phyloP scores from a whole-genome alignment of 2,888 invertebrate genomes.

The Prosapia bicincta region DNA sequence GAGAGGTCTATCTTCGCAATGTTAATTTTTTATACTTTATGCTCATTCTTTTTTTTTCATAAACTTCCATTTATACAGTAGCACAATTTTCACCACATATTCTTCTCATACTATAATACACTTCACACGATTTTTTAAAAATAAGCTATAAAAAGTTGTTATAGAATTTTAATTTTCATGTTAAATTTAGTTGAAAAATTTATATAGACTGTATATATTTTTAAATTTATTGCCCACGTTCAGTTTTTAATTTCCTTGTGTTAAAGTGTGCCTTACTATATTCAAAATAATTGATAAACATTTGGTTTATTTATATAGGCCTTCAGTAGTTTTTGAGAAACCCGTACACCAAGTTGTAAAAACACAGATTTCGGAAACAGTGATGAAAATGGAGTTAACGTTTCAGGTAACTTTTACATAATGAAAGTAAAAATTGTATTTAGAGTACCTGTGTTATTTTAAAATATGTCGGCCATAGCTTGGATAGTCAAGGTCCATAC shows the following conservation, averaged over 20 bases:
- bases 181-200: too few relatives aligned
- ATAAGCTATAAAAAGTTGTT: background rate
- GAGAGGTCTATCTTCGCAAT: background rate
- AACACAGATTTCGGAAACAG: conserved; percentile 2
- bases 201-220: background rate
- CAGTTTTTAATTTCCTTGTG: background rate
- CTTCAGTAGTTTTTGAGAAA: conserved; percentile 15
- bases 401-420: background rate
- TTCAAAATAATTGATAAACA: background rate
- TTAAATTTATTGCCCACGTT: background rate
- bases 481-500: conserved; percentile 10
- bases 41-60: too few relatives aligned
- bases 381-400: background rate
- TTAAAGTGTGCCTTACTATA: conserved; percentile 2
- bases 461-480: conserved; percentile 20
- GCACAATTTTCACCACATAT: background rate
- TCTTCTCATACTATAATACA: background rate
- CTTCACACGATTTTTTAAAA: background rate
- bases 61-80: background rate
- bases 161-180: background rate
- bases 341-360: background rate
- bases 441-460: background rate
- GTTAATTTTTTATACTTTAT: background rate
- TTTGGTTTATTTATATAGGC: conserved; percentile 5
- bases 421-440: background rate